A percentile compares a stretch with the other conserved stretches of the same genome.
These are phyloP conservation scores for Acanthopagrus latus DNA, from an alignment of 2,797 vertebrate genomes.

Conservation along the genomic window DNA sequence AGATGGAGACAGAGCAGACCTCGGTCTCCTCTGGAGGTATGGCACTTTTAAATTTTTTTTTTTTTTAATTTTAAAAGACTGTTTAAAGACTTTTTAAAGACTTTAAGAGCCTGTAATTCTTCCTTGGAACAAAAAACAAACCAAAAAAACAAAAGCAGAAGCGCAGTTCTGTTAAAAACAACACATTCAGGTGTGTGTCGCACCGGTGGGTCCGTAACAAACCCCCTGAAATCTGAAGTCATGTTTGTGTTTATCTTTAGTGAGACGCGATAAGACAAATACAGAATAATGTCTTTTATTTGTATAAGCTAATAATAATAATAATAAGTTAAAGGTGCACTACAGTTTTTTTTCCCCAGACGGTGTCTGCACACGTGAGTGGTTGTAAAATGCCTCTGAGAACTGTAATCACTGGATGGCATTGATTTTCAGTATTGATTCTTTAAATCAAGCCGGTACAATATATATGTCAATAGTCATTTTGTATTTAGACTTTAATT, in stretches of 20 bases:
- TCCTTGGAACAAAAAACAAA: slow-evolving; percentile 40
- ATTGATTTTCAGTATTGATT: slow-evolving; percentile 53
- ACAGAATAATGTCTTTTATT: neutral
- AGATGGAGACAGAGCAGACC: slow-evolving; percentile 41
- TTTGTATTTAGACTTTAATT: slow-evolving; percentile 61
- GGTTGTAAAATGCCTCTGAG: slow-evolving; percentile 38
- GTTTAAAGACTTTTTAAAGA: too few species aligned
- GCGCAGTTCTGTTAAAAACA: slow-evolving; percentile 44
- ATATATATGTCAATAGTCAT: slow-evolving; percentile 43
- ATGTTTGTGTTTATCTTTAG: slow-evolving; percentile 18
- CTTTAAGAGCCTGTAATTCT: slow-evolving; percentile 33
- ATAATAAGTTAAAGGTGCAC: slow-evolving; percentile 2
- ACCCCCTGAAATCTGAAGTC: slow-evolving; percentile 1
- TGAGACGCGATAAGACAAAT: slow-evolving; percentile 30
- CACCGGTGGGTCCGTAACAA: slow-evolving; percentile 16
- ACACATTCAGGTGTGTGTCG: slow-evolving; percentile 39
- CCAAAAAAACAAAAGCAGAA: slow-evolving; percentile 51
- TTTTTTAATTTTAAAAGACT: slow-evolving; percentile 22
- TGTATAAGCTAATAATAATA: neutral
- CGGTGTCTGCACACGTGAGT: neutral
- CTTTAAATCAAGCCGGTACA: slow-evolving; percentile 39
- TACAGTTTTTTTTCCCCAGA: neutral
- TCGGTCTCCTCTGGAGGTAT: slow-evolving; percentile 41
- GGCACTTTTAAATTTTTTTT: slow-evolving; percentile 54
- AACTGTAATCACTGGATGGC: slow-evolving; percentile 13